Conservation (phyloP, 1,140 invertebrate genomes). For the Atta texana region DNA sequence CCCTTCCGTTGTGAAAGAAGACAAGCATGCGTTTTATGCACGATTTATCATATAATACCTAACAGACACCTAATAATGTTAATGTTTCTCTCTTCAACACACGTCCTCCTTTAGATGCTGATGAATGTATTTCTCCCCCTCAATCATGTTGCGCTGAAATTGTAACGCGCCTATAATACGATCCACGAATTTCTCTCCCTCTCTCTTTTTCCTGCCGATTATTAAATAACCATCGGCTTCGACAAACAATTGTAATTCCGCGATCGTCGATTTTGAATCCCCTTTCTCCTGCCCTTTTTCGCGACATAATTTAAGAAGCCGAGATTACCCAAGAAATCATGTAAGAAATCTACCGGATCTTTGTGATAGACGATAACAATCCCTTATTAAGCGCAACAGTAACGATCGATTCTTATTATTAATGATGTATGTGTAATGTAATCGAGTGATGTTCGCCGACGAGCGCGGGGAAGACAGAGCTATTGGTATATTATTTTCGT, state of each 20-base stretch:
- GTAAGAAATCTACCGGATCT: not conserved
- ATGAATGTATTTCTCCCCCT: conserved; percentile 14
- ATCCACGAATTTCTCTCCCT: not conserved
- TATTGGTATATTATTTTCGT: conserved; percentile 69
- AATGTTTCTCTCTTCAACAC: conserved; percentile 25
- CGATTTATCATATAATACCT: conserved; percentile 35
- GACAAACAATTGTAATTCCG: not conserved
- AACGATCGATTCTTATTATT: conserved; percentile 33
- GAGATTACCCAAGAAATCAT: conserved; percentile 7
- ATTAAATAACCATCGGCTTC: not conserved
- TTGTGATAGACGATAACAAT: conserved; percentile 27
- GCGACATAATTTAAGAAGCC: not conserved
- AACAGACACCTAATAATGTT: conserved; percentile 8
- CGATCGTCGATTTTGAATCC: not conserved
- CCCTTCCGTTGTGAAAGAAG: not conserved
- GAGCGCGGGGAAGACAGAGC: conserved; percentile 1
- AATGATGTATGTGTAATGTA: conserved; percentile 33
- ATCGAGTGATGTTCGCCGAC: not conserved
- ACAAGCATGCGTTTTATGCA: conserved; percentile 24
- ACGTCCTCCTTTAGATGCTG: conserved; percentile 12
- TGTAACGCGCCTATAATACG: conserved; percentile 2
- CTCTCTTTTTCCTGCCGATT: not conserved
- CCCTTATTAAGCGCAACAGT: conserved; percentile 18
- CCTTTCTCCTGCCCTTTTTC: not conserved
- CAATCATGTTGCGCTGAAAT: conserved; percentile 31